Base-by-base conservation (phyloP, 2,888 invertebrate genomes). In the Gastracanthus pulcherrimus region DNA sequence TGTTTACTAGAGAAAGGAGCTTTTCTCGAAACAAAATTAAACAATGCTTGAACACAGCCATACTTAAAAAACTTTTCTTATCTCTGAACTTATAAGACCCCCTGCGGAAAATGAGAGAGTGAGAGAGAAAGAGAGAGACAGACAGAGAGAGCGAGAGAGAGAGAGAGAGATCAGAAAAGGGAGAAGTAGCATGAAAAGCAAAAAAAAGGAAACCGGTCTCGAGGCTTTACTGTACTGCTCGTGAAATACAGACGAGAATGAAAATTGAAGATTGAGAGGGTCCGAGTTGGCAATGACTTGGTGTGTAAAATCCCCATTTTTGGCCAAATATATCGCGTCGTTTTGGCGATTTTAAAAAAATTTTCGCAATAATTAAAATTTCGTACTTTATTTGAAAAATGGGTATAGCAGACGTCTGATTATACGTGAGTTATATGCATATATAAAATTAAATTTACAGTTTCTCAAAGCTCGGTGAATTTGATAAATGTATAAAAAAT, bases 21-120 rank as follows among this genome's bases (percentile, higher is more conserved):
- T 58, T 76, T 70, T 36, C 67, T 31, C 66, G 66, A 81, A 77
- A 77, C 71, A 74, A 75, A 75, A 82, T 82, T 82, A 78, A 82
- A 82, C 75, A 82, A 82, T 75, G 70, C 58, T 75, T 66, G 64
- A 71, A 55, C 51, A 41, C 38, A 72, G 70, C 41, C n/a, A 75
- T 70, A 13, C 74, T 55, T 64, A 71, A 82, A 82, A 78, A 78
- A 75, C 72, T 81, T 78, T 78, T 82, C 62, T 78, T 78, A 64
- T 78, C 31, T 74, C 64, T 64, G 58, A 70, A 70, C 74, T 75
- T 69, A 55, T 70, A 62, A 80, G 26, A 70, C 51, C 67, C 13
- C 36, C 41, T 11, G 11, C 23, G n/a, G 23, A 29, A 26, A 71
- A 64, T 66, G 71, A 51, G 48, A 80, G 64, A 78, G n/a, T 51